Conservation (phyloP, 2,888 invertebrate genomes). For the Dicycla oo region DNA sequence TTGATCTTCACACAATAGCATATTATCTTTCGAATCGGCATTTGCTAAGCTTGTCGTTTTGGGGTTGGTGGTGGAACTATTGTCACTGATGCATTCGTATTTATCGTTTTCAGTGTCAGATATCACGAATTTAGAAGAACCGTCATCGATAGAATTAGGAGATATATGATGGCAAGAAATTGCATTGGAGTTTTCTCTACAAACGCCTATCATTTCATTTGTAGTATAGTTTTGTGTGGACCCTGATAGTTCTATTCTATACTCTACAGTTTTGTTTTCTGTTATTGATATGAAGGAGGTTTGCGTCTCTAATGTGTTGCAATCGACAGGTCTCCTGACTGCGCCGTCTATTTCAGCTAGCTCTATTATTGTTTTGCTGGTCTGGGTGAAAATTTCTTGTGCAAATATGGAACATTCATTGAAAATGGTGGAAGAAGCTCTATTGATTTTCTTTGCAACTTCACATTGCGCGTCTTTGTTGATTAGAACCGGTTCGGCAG, state of each 20-base stretch:
- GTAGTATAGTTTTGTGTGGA: conserved; percentile 15
- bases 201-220: conserved; percentile 17
- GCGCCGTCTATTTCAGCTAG: conserved; percentile 80
- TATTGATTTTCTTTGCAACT: conserved; percentile 53
- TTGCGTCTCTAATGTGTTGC: conserved; percentile 81
- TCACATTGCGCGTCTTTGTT: conserved; percentile 63
- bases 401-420: conserved; percentile 71
- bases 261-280: conserved; percentile 79
- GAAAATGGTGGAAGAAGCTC: conserved; percentile 64
- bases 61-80: conserved; percentile 62
- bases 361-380: conserved; percentile 90
- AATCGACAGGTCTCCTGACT: conserved; percentile 54
- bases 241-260: conserved; percentile 73
- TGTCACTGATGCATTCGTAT: conserved; percentile 63
- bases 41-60: conserved; percentile 67
- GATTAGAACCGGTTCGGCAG: conserved; percentile 40
- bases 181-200: conserved; percentile 4
- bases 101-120: conserved; percentile 72
- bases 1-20: conserved; percentile 60
- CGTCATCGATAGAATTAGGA: conserved; percentile 71
- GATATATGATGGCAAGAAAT: conserved; percentile 40
- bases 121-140: conserved; percentile 73
- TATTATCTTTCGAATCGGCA: conserved; percentile 69
- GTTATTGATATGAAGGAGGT: conserved; percentile 83
- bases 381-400: conserved; percentile 89